These are phyloP conservation scores for Ammodytes dubius DNA, from an alignment of 2,113 vertebrate genomes.

Conservation along the genomic window DNA sequence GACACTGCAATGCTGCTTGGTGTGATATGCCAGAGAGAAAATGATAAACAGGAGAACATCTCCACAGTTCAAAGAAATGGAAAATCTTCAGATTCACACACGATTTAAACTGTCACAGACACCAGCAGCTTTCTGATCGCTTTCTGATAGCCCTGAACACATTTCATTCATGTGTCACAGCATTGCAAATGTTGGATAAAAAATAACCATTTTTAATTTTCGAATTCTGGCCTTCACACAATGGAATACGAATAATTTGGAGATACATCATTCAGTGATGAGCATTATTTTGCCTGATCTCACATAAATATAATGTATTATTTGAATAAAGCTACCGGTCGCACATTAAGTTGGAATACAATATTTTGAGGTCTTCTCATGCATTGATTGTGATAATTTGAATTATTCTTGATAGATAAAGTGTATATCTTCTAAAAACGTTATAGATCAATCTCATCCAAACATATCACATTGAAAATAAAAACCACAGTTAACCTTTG, in stretches of 20 bases:
- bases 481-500: no score
- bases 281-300: background rate
- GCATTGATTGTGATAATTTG: no score
- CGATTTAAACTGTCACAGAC: background rate
- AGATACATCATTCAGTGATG: background rate
- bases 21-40: background rate
- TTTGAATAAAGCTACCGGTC: no score
- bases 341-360: no score
- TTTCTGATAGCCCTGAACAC: background rate
- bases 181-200: slow-evolving; percentile 4
- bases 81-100: background rate
- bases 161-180: background rate
- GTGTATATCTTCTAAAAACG: no score
- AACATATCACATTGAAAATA: no score
- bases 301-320: background rate
- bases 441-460: no score
- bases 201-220: background rate
- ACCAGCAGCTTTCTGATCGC: background rate
- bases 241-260: background rate
- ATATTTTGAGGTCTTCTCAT: no score
- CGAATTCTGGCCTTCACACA: background rate
- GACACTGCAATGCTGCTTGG: background rate
- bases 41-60: background rate
- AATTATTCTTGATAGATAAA: no score
- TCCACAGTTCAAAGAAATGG: slow-evolving; percentile 3